A percentile compares a stretch with the other conserved stretches of the same genome.
These are phyloP conservation scores for Sebastes iracundus DNA, from an alignment of 2,797 vertebrate species.

Conservation along the genomic window DNA sequence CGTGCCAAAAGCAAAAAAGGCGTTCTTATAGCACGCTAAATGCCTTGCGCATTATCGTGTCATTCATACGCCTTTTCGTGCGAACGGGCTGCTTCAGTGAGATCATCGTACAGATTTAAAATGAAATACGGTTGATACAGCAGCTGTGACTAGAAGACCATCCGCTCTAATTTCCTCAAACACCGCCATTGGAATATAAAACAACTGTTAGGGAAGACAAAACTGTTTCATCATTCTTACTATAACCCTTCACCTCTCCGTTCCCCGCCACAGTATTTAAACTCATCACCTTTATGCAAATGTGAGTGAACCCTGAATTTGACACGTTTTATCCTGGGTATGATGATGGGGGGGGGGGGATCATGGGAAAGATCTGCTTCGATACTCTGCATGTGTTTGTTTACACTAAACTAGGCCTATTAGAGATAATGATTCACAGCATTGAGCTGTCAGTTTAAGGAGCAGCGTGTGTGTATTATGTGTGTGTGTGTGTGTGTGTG, in stretches of 20 bases:
- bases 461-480: conserved; percentile 22
- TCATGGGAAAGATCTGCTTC: conserved; percentile 53
- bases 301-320: conserved; percentile 35
- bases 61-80: neutral
- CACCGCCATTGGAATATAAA: neutral
- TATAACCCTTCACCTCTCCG: conserved; percentile 4
- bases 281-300: conserved; percentile 58
- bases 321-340: conserved; percentile 48
- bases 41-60: neutral
- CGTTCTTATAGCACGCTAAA: too few species aligned
- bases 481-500: neutral
- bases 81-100: neutral
- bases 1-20: too few species aligned
- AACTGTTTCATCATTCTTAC: conserved; percentile 11
- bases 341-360: conserved; percentile 12
- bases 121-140: neutral
- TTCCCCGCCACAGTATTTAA: conserved; percentile 27
- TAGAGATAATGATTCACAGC: conserved; percentile 78
- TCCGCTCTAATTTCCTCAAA: conserved; percentile 2
- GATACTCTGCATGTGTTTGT: conserved; percentile 68
- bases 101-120: neutral
- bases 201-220: conserved; percentile 12
- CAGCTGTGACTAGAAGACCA: neutral
- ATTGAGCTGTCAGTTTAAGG: conserved; percentile 69
- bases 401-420: conserved; percentile 78